Evolutionary conservation across 2,113 vertebrate species (phyloP).

Genomic region (Hyla sarda): DNA sequence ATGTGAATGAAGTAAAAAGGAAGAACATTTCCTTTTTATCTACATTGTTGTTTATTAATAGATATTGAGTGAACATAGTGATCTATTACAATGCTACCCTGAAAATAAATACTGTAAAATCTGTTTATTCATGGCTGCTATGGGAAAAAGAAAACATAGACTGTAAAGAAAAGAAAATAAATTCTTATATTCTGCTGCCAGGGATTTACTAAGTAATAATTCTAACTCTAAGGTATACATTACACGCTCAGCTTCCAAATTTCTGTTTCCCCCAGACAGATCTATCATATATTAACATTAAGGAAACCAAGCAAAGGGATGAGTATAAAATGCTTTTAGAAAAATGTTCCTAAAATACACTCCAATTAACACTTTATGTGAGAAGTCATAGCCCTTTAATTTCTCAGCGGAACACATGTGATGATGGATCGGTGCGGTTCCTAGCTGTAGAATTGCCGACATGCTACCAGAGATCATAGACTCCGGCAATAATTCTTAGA

Average conservation of each 20-base stretch:
- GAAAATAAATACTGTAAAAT: not conserved
- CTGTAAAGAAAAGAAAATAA: not conserved
- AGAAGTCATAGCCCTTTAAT: not conserved
- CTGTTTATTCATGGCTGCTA: not conserved
- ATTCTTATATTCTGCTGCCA: slow-evolving; percentile 4
- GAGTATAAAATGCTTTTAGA: not conserved
- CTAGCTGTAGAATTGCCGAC: not conserved
- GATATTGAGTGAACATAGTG: too few species aligned
- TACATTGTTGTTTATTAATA: too few species aligned
- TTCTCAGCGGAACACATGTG: slow-evolving; percentile 6
- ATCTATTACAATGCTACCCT: not conserved
- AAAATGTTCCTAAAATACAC: not conserved
- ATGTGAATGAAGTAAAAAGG: too few species aligned
- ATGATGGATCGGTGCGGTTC: slow-evolving; percentile 22
- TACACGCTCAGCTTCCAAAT: slow-evolving; percentile 7
- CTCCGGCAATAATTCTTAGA: not conserved
- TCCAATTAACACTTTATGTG: not conserved
- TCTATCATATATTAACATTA: not conserved
- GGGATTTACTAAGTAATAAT: slow-evolving; percentile 19
- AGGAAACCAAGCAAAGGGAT: not conserved
- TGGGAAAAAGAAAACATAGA: slow-evolving; percentile 2
- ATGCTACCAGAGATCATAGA: slow-evolving; percentile 2
- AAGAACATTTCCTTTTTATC: too few species aligned
- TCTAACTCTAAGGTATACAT: slow-evolving; percentile 18
- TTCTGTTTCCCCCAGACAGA: slow-evolving; percentile 7